Evolutionary conservation across 2,113 vertebrate genomes (phyloP), one percentile per base, ranked within the genome.

Genomic region (Chaetodon trifascialis): DNA sequence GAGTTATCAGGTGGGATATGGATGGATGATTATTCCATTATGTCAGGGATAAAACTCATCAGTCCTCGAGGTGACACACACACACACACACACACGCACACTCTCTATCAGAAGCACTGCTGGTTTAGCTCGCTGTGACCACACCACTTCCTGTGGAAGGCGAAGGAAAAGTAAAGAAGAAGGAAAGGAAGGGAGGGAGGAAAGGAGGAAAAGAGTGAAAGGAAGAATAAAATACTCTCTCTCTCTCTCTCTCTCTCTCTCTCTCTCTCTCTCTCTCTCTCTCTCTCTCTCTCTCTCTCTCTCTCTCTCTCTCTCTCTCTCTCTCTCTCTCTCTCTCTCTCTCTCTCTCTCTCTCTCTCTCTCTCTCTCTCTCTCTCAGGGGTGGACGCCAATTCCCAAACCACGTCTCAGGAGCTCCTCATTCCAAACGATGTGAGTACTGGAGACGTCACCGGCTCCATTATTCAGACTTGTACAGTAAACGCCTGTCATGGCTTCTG

Each of bases 351-450:
- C 12, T 14, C 16, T 8, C 21, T 15, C 40, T 23, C 19, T 15
- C 11, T 40, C 9, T 42, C 30, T 19, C 58, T 36, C 5, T 74
- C 36, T 82, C 66, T 54, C 87, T 94, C 81, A 97, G 97, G 95
- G 54, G 80, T 98, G 77, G 97, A 99, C 5, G 68, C 96, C 66
- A 93, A 84, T 56, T 90, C 95, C 46, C 97, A 97, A 91, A 97
- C 95, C 86, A 96, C 95, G 15, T 98, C 97, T 16, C 97, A 99
- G 94, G 97, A 99, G 93, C 97, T 99, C n/a, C 92, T 98, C 94
- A 97, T 99, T 93, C 97, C 97, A 90, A 99, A 99, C 0, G 97
- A 99, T 0, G 97, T 99, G 92, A 92, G 97, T 66, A 15, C 23
- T 14, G 11, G 6, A 42, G 14, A 72, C 36, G 4, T 15, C 4